Conservation (phyloP, 1,140 invertebrate species). For the Bombus soroeensis region DNA sequence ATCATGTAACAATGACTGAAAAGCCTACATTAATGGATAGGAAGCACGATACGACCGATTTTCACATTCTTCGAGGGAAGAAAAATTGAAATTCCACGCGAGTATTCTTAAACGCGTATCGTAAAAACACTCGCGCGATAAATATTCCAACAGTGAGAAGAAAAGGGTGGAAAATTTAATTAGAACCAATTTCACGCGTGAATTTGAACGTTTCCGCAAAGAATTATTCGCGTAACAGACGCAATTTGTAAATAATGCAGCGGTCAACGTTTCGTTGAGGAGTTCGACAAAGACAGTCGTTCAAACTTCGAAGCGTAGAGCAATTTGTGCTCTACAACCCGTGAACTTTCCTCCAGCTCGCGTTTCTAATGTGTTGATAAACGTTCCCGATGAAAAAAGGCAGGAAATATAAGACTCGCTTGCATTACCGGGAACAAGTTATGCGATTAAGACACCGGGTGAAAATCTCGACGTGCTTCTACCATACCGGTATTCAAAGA, state of each 20-base stretch:
- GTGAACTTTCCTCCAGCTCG: conserved; percentile 28
- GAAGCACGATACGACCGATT: background rate
- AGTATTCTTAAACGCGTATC: background rate
- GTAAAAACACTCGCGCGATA: background rate
- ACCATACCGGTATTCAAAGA: conserved; percentile 56
- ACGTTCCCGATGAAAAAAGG: conserved; percentile 23
- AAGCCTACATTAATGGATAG: background rate
- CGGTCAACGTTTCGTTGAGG: too few relatives aligned
- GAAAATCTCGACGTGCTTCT: conserved; percentile 54
- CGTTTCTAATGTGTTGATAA: conserved; percentile 42
- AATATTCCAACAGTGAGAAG: background rate
- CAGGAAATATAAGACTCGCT: conserved; percentile 55
- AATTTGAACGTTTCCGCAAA: conserved; percentile 12
- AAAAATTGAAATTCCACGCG: background rate
- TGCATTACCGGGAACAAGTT: conserved; percentile 48
- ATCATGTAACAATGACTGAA: background rate
- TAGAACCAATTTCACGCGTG: conserved; percentile 23
- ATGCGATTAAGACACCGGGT: conserved; percentile 49
- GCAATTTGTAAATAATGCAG: conserved; percentile 4
- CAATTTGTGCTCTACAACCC: conserved; percentile 47
- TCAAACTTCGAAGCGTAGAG: background rate
- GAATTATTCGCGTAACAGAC: background rate
- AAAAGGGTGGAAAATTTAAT: conserved; percentile 2
- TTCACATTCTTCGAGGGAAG: background rate
- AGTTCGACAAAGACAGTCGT: background rate